Evolutionary conservation across 2,888 invertebrate species (phyloP).

Genomic region (Mechanitis mazaeus): DNA sequence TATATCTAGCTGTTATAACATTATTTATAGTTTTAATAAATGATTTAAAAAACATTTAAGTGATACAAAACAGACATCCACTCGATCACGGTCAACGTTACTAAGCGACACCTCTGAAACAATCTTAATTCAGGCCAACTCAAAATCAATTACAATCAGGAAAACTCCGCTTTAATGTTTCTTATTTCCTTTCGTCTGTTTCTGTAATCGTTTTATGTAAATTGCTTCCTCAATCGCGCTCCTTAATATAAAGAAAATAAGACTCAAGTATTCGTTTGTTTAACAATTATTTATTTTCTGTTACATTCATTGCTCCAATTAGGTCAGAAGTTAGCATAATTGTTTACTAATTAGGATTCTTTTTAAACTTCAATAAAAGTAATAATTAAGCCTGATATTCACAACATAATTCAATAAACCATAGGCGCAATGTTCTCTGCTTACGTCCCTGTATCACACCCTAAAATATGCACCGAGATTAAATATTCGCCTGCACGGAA

Average conservation of each 20-base stretch:
- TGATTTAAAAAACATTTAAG: not conserved
- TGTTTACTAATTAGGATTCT: not conserved
- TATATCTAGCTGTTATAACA: too few relatives aligned
- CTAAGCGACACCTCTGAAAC: not conserved
- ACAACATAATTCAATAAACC: not conserved
- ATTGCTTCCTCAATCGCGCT: slow-evolving; percentile 23
- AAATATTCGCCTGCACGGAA: slow-evolving; percentile 38
- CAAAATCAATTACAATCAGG: slow-evolving; percentile 28
- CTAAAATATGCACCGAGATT: slow-evolving; percentile 37
- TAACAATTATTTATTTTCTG: not conserved
- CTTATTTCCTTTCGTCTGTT: slow-evolving; percentile 22
- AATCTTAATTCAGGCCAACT: slow-evolving; percentile 17
- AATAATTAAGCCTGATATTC: not conserved
- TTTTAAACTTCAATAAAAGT: not conserved
- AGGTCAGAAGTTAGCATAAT: not conserved
- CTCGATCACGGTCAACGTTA: too few relatives aligned
- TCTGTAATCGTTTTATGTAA: slow-evolving; percentile 26
- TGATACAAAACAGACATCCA: too few relatives aligned
- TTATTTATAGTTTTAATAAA: too few relatives aligned
- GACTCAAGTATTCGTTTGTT: slow-evolving; percentile 2
- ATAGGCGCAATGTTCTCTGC: slow-evolving; percentile 11
- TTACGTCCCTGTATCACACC: slow-evolving; percentile 13
- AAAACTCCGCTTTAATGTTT: slow-evolving; percentile 23
- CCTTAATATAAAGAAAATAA: slow-evolving; percentile 3
- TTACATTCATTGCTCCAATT: not conserved